Conservation (phyloP, 64 coral and sea anemone species). For the Montipora efflorescens region DNA sequence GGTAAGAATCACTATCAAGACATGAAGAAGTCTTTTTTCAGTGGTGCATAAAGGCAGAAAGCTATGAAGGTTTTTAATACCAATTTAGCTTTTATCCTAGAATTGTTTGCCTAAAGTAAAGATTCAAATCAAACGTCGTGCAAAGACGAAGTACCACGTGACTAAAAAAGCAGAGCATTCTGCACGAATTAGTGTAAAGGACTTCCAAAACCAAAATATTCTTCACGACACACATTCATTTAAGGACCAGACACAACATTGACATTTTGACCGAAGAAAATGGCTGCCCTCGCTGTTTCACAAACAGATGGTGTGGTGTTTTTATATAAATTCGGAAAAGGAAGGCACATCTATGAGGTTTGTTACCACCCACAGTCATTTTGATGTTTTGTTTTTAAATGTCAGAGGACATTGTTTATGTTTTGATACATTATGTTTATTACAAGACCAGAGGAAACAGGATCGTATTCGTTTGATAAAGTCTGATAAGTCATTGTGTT, state of each 20-base stretch:
- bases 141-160: neutral
- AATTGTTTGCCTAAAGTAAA: too few species aligned
- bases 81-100: too few species aligned
- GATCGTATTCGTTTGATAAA: neutral
- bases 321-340: neutral
- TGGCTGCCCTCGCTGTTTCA: neutral
- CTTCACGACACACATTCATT: neutral
- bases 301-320: neutral
- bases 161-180: neutral
- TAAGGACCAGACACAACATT: neutral
- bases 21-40: neutral
- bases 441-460: neutral
- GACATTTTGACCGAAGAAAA: neutral
- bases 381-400: neutral
- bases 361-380: neutral
- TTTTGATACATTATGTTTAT: neutral
- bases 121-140: neutral
- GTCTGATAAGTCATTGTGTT: neutral
- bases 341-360: neutral
- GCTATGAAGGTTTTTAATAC: neutral
- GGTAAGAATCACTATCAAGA: too few species aligned
- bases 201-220: neutral
- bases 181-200: neutral
- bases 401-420: neutral
- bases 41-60: neutral